Conservation (phyloP, 2,888 invertebrate genomes). For the Hirtodrosophila trivittata region DNA sequence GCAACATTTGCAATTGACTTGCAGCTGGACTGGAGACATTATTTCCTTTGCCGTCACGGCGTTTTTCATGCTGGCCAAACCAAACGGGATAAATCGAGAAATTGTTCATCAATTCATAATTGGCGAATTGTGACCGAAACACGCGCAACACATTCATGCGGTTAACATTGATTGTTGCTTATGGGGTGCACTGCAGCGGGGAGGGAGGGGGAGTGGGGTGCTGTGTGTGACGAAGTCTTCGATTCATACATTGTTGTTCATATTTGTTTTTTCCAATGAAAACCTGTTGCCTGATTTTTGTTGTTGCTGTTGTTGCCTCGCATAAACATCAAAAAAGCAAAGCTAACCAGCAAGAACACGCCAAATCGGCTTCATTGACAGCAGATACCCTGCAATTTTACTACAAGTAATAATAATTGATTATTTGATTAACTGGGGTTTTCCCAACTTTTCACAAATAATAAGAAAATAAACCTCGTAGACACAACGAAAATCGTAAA, state of each 20-base stretch:
- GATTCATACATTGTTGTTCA: not conserved
- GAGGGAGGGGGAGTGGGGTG: not conserved
- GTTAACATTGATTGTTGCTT: constrained; percentile 35
- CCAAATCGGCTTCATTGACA: not conserved
- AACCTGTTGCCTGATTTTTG: constrained; percentile 62
- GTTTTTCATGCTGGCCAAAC: constrained; percentile 26
- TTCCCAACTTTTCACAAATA: no score
- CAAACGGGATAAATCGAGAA: constrained; percentile 64
- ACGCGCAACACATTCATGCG: constrained; percentile 61
- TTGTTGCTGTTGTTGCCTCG: constrained; percentile 55
- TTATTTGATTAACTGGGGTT: no score
- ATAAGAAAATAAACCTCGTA: no score
- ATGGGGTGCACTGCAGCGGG: no score
- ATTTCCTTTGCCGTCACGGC: constrained; percentile 24
- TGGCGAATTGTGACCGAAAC: constrained; percentile 60
- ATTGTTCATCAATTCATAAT: constrained; percentile 65
- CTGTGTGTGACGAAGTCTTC: no score
- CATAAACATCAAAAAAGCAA: constrained; percentile 47
- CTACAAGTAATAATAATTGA: no score
- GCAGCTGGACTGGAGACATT: constrained; percentile 8
- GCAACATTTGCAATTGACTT: constrained; percentile 6
- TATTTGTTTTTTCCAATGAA: constrained; percentile 38
- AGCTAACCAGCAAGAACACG: not conserved
- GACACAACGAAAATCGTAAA: no score
- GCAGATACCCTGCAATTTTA: constrained; percentile 4